phyloP scores from a whole-genome alignment of 2,113 vertebrate genomes.

The Calypte anna region DNA sequence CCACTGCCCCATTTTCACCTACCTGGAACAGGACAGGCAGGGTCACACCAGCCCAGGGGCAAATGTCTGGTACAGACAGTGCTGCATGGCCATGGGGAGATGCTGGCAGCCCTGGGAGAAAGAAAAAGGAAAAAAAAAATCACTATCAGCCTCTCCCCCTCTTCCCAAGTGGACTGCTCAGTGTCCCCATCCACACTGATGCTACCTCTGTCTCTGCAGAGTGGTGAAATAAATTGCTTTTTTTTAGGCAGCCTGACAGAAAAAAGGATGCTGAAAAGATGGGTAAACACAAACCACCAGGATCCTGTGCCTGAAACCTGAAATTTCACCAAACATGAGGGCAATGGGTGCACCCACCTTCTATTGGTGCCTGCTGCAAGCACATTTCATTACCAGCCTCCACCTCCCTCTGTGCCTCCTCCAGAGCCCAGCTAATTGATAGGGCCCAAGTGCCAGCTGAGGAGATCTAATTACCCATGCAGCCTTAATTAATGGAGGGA shows the following conservation, averaged over 20 bases:
- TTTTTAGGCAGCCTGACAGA: neutral
- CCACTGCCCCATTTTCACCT: rapidly evolving
- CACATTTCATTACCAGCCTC: constrained; percentile 19
- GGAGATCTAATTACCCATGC: constrained; percentile 44
- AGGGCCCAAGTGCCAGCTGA: constrained; percentile 35
- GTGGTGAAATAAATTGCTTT: neutral
- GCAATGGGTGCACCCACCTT: rapidly evolving
- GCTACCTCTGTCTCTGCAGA: rapidly evolving
- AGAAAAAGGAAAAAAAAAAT: neutral
- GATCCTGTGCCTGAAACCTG: rapidly evolving
- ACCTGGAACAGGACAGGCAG: constrained; percentile 55
- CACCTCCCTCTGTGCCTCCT: neutral
- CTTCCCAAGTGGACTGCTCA: neutral
- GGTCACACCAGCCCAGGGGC: neutral
- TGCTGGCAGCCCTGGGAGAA: neutral
- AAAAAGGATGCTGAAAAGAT: neutral
- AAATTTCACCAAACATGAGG: neutral
- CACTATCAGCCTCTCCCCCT: rapidly evolving
- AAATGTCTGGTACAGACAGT: neutral
- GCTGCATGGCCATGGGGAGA: constrained; percentile 26
- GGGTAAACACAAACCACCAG: neutral
- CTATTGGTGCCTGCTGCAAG: rapidly evolving
- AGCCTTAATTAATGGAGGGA: constrained; percentile 39
- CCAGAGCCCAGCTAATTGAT: constrained; percentile 64
- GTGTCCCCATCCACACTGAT: neutral